These are phyloP conservation scores for Montipora sp. DNA, from an alignment of 64 coral and sea anemone species.

Conservation along the genomic window DNA sequence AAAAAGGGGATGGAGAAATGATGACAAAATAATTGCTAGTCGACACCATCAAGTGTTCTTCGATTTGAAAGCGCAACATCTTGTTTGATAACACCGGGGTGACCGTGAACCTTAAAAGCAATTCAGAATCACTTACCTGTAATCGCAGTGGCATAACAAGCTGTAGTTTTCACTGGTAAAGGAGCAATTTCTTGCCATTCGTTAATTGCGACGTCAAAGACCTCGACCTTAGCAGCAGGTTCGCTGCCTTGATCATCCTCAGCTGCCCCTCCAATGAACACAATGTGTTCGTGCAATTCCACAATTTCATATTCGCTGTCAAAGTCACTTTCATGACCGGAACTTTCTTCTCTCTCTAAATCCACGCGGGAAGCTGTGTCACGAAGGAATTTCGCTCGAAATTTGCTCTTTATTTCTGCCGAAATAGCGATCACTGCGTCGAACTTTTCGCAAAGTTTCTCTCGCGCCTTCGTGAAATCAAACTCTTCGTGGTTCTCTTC, in stretches of 20 bases:
- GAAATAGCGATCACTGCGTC: constrained; percentile 63
- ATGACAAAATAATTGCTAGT: no score
- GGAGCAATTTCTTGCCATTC: constrained; percentile 69
- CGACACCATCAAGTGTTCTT: no score
- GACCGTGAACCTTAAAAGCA: no score
- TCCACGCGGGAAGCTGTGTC: constrained; percentile 49
- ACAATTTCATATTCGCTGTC: constrained; percentile 83
- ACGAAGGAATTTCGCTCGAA: constrained; percentile 77
- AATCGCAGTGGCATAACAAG: constrained; percentile 74
- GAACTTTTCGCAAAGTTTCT: constrained; percentile 82
- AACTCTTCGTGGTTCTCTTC: neutral
- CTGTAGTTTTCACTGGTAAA: constrained; percentile 78
- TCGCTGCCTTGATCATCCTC: constrained; percentile 55
- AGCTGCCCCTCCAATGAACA: constrained; percentile 78
- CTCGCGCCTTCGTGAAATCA: constrained; percentile 29
- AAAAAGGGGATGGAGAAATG: no score
- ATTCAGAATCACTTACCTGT: constrained; percentile 9
- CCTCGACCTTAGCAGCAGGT: constrained; percentile 51
- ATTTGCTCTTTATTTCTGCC: constrained; percentile 79
- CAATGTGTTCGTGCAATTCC: constrained; percentile 74
- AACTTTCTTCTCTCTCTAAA: constrained; percentile 54
- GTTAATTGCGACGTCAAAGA: constrained; percentile 54
- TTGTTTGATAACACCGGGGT: neutral
- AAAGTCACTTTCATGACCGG: constrained; percentile 53
- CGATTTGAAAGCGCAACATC: neutral